These are phyloP conservation scores for Coelogynopora nodosa DNA, from an alignment of 2,888 invertebrate genomes.

Conservation along the genomic window DNA sequence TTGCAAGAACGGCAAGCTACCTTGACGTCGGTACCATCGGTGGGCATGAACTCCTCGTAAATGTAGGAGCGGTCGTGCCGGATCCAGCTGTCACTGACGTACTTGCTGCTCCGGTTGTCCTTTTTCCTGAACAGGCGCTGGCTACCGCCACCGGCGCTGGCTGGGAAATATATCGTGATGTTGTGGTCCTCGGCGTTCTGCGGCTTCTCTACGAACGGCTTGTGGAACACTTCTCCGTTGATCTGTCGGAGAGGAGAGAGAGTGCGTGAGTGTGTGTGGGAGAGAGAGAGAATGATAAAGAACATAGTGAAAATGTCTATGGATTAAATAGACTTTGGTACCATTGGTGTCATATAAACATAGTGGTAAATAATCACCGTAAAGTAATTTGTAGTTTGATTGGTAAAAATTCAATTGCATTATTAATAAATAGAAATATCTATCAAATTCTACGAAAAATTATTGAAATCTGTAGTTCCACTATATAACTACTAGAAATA, in stretches of 20 bases:
- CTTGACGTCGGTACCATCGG: slow-evolving; percentile 82
- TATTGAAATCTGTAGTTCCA: too few species aligned
- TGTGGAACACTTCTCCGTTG: slow-evolving; percentile 80
- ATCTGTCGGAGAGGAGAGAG: slow-evolving; percentile 30
- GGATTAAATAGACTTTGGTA: too few species aligned
- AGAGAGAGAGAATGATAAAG: too few species aligned
- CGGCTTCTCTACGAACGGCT: slow-evolving; percentile 98
- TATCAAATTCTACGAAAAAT: too few species aligned
- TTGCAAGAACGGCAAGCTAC: slow-evolving; percentile 62
- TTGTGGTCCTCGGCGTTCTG: slow-evolving; percentile 99
- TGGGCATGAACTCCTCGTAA: slow-evolving; percentile 99
- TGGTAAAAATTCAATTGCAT: too few species aligned
- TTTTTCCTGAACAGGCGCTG: slow-evolving; percentile 94
- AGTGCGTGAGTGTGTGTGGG: too few species aligned
- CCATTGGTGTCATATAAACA: too few species aligned
- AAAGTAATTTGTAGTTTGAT: too few species aligned
- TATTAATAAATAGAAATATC: too few species aligned
- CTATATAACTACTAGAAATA: too few species aligned
- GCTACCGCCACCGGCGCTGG: slow-evolving; percentile 91
- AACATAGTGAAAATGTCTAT: too few species aligned
- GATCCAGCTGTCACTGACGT: slow-evolving; percentile 80
- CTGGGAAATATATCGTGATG: slow-evolving; percentile 98
- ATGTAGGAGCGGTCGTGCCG: slow-evolving; percentile 95
- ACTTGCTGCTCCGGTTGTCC: slow-evolving; percentile 78
- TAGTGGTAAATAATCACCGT: too few species aligned